A percentile compares a stretch with the other conserved stretches of the same genome.
Evolutionary conservation across 2,797 vertebrate species (phyloP).

Genomic region (Odontamblyopus rebecca): DNA sequence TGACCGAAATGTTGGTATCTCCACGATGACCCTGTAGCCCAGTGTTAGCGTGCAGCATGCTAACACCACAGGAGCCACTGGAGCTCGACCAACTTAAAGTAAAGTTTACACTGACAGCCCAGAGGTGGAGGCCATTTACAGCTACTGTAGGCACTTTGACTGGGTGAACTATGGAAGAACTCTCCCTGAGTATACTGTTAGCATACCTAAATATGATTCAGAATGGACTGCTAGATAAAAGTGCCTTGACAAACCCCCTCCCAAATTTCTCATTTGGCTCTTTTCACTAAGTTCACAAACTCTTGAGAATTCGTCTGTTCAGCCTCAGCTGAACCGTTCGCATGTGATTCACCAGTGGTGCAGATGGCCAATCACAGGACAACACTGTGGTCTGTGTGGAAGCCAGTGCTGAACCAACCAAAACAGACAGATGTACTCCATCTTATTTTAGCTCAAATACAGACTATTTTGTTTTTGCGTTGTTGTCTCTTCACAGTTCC

Average conservation of each 20-base stretch:
- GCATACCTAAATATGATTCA: not conserved
- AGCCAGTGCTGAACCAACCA: too few species aligned
- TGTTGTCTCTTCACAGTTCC: too few species aligned
- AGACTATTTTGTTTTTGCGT: too few species aligned
- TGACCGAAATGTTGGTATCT: slow-evolving; percentile 6
- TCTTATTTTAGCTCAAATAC: too few species aligned
- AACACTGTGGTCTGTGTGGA: too few species aligned
- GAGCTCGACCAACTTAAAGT: not conserved
- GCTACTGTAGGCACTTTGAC: not conserved
- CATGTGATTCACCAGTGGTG: too few species aligned
- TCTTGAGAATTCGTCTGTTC: too few species aligned
- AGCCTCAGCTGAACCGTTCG: too few species aligned
- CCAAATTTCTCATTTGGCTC: too few species aligned
- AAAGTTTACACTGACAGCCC: slow-evolving; percentile 4
- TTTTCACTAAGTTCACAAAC: too few species aligned
- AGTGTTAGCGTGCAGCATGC: not conserved
- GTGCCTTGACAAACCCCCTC: not conserved
- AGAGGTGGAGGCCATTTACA: not conserved
- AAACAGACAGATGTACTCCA: too few species aligned
- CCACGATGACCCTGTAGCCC: not conserved
- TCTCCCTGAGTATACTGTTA: not conserved
- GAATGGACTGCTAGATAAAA: not conserved
- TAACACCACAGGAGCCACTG: not conserved
- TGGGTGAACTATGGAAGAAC: not conserved
- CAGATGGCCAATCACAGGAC: too few species aligned